Percentiles rank a stretch among this genome's conserved stretches.
Evolutionary conservation across 2,888 invertebrate species (phyloP).

Genomic region (Pyrochroa serraticornis): DNA sequence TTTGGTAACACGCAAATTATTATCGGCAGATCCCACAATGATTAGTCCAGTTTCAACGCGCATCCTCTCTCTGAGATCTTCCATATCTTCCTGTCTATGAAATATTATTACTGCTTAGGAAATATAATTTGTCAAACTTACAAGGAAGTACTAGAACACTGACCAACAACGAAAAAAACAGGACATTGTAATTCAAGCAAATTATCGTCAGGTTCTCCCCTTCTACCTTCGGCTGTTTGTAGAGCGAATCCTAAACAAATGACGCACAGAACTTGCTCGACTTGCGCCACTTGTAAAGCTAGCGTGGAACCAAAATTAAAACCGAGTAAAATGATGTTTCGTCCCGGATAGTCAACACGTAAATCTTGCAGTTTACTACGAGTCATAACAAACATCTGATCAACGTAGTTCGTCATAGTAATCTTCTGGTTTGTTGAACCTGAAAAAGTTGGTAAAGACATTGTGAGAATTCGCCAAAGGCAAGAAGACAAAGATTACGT

Average conservation of each 20-base stretch:
- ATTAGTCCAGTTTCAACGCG: constrained; percentile 76
- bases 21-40: constrained; percentile 81
- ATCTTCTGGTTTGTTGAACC: constrained; percentile 50
- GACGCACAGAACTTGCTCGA: constrained; percentile 74
- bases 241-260: constrained; percentile 81
- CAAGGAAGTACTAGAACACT: constrained; percentile 69
- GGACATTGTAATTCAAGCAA: constrained; percentile 75
- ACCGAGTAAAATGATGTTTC: constrained; percentile 78
- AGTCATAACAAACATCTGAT: constrained; percentile 69
- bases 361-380: constrained; percentile 75
- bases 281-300: constrained; percentile 75
- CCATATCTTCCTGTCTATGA: constrained; percentile 73
- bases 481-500: background rate
- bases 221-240: constrained; percentile 70
- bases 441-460: constrained; percentile 10
- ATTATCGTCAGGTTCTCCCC: constrained; percentile 79
- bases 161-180: constrained; percentile 79
- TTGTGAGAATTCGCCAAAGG: too few species aligned
- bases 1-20: constrained; percentile 72
- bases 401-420: constrained; percentile 64
- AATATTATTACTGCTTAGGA: background rate
- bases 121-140: constrained; percentile 46
- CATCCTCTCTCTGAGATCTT: constrained; percentile 77
- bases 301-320: constrained; percentile 78
- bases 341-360: constrained; percentile 68